Conservation (phyloP, 2,888 invertebrate species). For the Phanerotoma sp. region DNA sequence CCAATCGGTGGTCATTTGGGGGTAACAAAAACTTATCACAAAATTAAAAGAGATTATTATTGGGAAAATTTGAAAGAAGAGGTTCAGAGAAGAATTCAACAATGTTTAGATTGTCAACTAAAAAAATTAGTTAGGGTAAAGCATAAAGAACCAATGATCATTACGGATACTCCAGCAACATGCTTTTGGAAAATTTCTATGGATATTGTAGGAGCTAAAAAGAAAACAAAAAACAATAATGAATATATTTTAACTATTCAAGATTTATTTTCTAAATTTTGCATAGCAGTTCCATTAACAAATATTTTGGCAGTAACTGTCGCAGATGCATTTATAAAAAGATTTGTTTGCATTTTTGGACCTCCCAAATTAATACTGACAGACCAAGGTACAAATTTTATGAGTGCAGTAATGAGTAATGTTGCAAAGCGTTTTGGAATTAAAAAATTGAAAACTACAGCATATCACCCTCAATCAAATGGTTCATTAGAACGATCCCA, state of each 20-base stretch:
- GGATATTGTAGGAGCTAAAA: slow-evolving; percentile 1
- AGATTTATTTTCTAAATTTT: slow-evolving; percentile 26
- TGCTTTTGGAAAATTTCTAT: slow-evolving; percentile 6
- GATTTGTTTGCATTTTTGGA: slow-evolving; percentile 31
- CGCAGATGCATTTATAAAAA: slow-evolving; percentile 29
- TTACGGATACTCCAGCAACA: neutral
- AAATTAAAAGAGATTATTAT: slow-evolving; percentile 9
- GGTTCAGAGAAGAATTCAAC: slow-evolving; percentile 9
- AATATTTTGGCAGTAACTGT: slow-evolving; percentile 28
- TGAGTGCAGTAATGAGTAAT: slow-evolving; percentile 26
- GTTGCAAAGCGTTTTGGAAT: slow-evolving; percentile 31
- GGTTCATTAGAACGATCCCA: slow-evolving; percentile 33
- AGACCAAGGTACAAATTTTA: slow-evolving; percentile 36
- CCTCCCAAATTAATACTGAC: slow-evolving; percentile 29
- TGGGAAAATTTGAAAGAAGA: slow-evolving; percentile 11
- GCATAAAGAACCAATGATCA: slow-evolving; percentile 1
- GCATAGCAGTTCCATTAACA: slow-evolving; percentile 21
- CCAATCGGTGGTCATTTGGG: slow-evolving; percentile 12
- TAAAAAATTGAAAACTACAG: slow-evolving; percentile 26
- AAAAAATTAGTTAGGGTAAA: slow-evolving; percentile 6
- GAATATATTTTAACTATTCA: slow-evolving; percentile 23
- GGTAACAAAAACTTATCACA: slow-evolving; percentile 17
- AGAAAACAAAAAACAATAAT: slow-evolving; percentile 5
- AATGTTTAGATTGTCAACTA: no score
- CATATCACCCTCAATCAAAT: slow-evolving; percentile 32